Percentiles rank a stretch among this genome's conserved stretches.
Conservation (phyloP, 2,113 vertebrate genomes). For the Syngnathus typhle region DNA sequence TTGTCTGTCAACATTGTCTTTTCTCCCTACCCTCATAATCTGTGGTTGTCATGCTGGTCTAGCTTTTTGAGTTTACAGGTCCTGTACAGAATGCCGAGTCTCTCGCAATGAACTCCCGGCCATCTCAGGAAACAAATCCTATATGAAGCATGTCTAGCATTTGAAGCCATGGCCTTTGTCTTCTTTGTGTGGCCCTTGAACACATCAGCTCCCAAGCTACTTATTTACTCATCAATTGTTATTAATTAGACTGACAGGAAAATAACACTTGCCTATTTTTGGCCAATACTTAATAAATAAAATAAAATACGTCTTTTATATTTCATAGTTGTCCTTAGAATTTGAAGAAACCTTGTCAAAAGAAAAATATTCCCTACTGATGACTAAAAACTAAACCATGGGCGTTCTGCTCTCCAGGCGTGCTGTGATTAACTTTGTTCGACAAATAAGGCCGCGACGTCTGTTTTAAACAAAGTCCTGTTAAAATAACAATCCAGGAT, state of each 20-base stretch:
- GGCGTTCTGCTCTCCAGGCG: constrained; percentile 25
- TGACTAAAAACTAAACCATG: constrained; percentile 42
- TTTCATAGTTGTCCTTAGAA: not conserved
- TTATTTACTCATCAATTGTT: constrained; percentile 40
- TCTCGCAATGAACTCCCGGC: constrained; percentile 67
- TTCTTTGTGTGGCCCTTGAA: constrained; percentile 16
- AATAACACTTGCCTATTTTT: constrained; percentile 10
- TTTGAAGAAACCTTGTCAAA: not conserved
- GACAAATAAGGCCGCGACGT: constrained; percentile 56
- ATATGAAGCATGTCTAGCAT: constrained; percentile 60
- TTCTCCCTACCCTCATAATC: not conserved
- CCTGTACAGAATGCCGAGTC: constrained; percentile 70
- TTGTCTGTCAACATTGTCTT: not conserved
- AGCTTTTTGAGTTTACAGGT: constrained; percentile 71
- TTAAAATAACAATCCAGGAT: constrained; percentile 63
- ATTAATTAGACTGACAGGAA: too few species aligned
- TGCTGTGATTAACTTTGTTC: constrained; percentile 61
- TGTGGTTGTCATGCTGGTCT: constrained; percentile 51
- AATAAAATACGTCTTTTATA: constrained; percentile 14
- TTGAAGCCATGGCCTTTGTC: constrained; percentile 55
- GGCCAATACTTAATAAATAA: constrained; percentile 14
- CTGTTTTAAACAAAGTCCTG: constrained; percentile 48
- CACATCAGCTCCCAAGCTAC: constrained; percentile 11
- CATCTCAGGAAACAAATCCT: constrained; percentile 67
- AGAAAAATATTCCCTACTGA: not conserved